Conservation (phyloP, 2,797 vertebrate genomes). For the Stomatorhinus walkeri region DNA sequence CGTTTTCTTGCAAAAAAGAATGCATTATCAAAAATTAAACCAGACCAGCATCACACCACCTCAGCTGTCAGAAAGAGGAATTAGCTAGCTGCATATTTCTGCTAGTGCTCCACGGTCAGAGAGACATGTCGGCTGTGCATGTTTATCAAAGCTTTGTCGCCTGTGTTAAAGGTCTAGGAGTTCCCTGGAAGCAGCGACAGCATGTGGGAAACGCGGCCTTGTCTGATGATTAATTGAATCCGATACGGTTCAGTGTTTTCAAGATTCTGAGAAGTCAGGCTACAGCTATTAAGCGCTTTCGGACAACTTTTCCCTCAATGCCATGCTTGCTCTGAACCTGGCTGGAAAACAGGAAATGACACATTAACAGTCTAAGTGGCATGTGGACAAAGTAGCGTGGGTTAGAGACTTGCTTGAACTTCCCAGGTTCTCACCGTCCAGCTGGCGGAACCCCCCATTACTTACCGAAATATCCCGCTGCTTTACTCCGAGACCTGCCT, state of each 20-base stretch:
- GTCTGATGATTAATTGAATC: constrained; percentile 31
- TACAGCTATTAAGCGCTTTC: constrained; percentile 20
- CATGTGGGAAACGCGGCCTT: constrained; percentile 36
- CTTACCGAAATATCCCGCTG: background rate
- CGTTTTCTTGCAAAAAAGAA: constrained; percentile 55
- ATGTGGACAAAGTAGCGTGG: background rate
- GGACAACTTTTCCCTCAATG: background rate
- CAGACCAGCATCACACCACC: constrained; percentile 48
- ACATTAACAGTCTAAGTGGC: background rate
- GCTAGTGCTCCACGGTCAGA: constrained; percentile 43
- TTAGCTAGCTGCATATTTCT: constrained; percentile 28
- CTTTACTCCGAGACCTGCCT: no score
- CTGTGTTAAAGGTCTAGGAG: constrained; percentile 28
- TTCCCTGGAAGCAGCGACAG: constrained; percentile 23
- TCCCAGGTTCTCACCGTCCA: background rate
- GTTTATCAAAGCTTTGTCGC: constrained; percentile 31
- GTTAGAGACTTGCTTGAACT: background rate
- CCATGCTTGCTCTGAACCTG: background rate
- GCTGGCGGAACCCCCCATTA: background rate
- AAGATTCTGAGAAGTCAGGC: constrained; percentile 37
- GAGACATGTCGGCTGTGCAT: constrained; percentile 17
- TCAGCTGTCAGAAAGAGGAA: constrained; percentile 43
- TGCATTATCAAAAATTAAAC: constrained; percentile 65
- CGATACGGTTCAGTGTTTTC: background rate
- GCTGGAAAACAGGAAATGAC: background rate